These are phyloP conservation scores for Mastomys coucha DNA, from an alignment of 2,113 vertebrate genomes.

Conservation along the genomic window DNA sequence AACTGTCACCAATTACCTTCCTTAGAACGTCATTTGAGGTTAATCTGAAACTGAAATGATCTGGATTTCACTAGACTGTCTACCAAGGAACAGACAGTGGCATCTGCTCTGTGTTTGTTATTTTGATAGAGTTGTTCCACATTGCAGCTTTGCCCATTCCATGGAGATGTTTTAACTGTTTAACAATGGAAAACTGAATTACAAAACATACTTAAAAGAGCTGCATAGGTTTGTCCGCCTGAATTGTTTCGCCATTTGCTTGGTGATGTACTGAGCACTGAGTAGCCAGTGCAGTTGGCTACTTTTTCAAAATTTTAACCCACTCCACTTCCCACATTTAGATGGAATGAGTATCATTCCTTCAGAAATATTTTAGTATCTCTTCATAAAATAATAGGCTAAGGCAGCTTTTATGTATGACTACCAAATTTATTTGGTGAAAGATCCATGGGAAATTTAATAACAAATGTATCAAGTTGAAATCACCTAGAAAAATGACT, in stretches of 20 bases:
- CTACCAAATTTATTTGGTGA: constrained; percentile 27
- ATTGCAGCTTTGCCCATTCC: background rate
- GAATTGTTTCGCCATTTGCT: background rate
- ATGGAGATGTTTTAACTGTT: background rate
- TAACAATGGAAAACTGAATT: background rate
- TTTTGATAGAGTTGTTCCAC: background rate
- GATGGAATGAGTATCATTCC: background rate
- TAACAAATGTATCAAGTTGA: background rate
- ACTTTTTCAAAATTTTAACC: background rate
- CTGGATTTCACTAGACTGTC: background rate
- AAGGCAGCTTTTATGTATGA: background rate
- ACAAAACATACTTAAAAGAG: background rate
- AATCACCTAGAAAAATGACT: background rate
- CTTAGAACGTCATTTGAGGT: constrained; percentile 17
- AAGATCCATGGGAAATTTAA: constrained; percentile 31
- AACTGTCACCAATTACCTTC: background rate
- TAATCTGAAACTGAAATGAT: constrained; percentile 3
- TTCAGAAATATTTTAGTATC: background rate
- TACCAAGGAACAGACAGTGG: background rate
- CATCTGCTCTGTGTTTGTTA: background rate
- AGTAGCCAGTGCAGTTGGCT: background rate
- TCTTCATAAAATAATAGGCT: background rate
- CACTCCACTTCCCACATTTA: background rate
- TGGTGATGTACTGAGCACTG: background rate
- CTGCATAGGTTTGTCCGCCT: background rate